Conservation (phyloP, 2,888 invertebrate species). For the Saturnia pavonia region DNA sequence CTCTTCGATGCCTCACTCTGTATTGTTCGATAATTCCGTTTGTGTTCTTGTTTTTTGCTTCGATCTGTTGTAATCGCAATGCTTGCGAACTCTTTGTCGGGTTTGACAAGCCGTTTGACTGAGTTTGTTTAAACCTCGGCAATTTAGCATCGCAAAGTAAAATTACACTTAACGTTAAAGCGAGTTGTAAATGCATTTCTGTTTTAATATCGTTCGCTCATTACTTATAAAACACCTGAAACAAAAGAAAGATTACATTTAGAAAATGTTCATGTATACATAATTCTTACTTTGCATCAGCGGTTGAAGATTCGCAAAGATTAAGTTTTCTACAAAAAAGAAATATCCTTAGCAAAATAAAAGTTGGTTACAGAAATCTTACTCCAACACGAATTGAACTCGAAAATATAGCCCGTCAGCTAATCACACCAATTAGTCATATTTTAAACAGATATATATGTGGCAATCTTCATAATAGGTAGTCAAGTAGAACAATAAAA, state of each 20-base stretch:
- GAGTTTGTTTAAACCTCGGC: constrained; percentile 55
- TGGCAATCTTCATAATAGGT: constrained; percentile 1
- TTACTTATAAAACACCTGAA: constrained; percentile 66
- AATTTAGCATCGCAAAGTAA: constrained; percentile 72
- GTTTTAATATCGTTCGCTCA: constrained; percentile 48
- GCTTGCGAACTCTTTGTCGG: constrained; percentile 58
- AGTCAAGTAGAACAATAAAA: constrained; percentile 7
- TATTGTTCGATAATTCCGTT: constrained; percentile 69
- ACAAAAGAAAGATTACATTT: constrained; percentile 44
- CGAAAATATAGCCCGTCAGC: neutral
- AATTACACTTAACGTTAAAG: constrained; percentile 63
- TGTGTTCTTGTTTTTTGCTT: constrained; percentile 64
- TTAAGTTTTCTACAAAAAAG: no score
- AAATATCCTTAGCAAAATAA: no score
- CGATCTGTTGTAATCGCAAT: constrained; percentile 53
- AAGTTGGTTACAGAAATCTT: neutral
- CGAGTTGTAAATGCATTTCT: constrained; percentile 67
- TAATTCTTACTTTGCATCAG: no score
- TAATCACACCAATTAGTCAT: neutral
- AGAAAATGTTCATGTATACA: neutral
- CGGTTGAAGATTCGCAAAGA: neutral
- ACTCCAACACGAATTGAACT: neutral
- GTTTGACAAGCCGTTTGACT: constrained; percentile 63
- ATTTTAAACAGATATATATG: constrained; percentile 21
- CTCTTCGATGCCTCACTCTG: constrained; percentile 59